phyloP scores from a whole-genome alignment of 2,888 invertebrate genomes.

The Eristalinus aeneus region DNA sequence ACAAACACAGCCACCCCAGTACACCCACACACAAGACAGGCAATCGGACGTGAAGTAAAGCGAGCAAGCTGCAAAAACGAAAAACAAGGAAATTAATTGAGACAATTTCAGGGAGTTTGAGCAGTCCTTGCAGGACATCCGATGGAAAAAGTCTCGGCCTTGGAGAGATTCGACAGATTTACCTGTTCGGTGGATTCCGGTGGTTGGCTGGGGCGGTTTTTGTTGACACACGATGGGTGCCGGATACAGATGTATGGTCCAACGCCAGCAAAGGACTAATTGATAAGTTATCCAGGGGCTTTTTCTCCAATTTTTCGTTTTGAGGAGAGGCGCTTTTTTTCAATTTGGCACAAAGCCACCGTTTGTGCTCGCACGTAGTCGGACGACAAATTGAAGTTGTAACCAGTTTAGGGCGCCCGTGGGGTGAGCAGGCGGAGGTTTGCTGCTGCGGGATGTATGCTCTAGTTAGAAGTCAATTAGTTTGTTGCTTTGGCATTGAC shows the following conservation, averaged over 20 bases:
- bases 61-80: neutral
- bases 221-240: constrained; percentile 9
- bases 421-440: neutral
- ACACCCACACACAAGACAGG: neutral
- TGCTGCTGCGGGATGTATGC: neutral
- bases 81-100: constrained; percentile 47
- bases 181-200: constrained; percentile 44
- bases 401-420: neutral
- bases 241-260: constrained; percentile 9
- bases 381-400: constrained; percentile 26
- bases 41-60: neutral
- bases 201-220: constrained; percentile 15
- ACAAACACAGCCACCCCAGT: neutral
- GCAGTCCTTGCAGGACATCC: constrained; percentile 8
- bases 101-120: constrained; percentile 40
- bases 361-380: constrained; percentile 27
- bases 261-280: constrained; percentile 38
- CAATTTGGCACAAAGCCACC: constrained; percentile 46
- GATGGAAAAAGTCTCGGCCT: constrained; percentile 41
- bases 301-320: constrained; percentile 13
- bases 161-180: constrained; percentile 44
- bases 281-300: constrained; percentile 25
- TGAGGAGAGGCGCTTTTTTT: constrained; percentile 16
- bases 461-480: constrained; percentile 32
- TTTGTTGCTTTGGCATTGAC: constrained; percentile 1